Evolutionary conservation across 2,888 invertebrate genomes (phyloP), one percentile per base, ranked within the genome.

Genomic region (Drosophila acutilabella): DNA sequence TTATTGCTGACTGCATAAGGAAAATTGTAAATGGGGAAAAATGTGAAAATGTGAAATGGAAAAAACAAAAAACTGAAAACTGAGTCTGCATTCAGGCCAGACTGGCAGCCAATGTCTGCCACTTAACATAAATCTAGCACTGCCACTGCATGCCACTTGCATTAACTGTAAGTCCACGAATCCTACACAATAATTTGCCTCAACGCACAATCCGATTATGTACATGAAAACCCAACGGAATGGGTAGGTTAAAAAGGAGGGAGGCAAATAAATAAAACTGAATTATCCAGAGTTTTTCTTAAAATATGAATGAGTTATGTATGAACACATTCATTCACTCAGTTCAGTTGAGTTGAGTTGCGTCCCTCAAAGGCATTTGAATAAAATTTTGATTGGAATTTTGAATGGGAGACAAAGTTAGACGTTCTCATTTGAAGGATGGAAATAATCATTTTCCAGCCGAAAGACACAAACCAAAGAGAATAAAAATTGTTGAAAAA

Each of bases 111-210:
- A 52, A 47, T 20, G 57, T 59, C 61, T 72, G 74, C 57, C 81
- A 84, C 84, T 81, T 79, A 81, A 79, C 81, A 84, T 84, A 84
- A 84, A 79, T 81, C 76, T 65, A 51, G 54, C 23, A 23, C 30
- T 30, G 30, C 30, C 42, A 30, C 45, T 38, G 51, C 44, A 71
- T 58, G 60, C 59, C 60, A 51, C 66, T 60, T 58, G 77, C 74
- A 78, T 78, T 77, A 78, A 71, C 71, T 68, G 68, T 60, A 74
- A 67, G 56, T 41, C 58, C 41, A 48, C 26, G 60, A 66, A 58
- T 64, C 64, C 64, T 48, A 50, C 40, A 66, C 72, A 82, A 85
- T 82, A 74, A 82, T 80, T 82, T 77, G 72, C 70, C 54, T 41
- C 51, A 64, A 71, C 61, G 80, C 80, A 74, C 74, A 81, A 80